Conservation (phyloP, 2,113 vertebrate genomes). For the Ranitomeya imitator region DNA sequence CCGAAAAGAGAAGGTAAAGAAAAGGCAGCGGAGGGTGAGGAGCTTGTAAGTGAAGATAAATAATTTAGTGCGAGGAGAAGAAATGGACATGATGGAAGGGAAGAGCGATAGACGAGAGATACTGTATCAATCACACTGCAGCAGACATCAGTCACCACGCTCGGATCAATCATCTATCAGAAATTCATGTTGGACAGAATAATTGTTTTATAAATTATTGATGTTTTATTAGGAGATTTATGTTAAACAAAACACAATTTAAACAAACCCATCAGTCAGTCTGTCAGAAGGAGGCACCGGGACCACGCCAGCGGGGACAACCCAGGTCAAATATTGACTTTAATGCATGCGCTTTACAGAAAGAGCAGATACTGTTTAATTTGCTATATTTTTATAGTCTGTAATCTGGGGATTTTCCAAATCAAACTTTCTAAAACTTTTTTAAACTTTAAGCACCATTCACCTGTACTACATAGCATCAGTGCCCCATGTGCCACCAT, state of each 20-base stretch:
- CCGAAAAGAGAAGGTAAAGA: background rate
- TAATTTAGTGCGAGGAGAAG: slow-evolving; percentile 45
- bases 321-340: slow-evolving; percentile 11
- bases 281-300: background rate
- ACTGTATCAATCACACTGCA: slow-evolving; percentile 50
- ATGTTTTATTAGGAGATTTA: slow-evolving; percentile 58
- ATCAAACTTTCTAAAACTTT: background rate
- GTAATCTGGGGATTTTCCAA: background rate
- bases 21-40: background rate
- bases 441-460: background rate
- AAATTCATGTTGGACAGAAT: slow-evolving; percentile 55
- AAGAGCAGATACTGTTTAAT: background rate
- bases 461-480: no score
- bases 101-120: slow-evolving; percentile 51
- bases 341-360: background rate
- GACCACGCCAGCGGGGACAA: background rate
- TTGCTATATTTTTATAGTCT: background rate
- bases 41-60: slow-evolving; percentile 37
- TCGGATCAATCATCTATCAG: slow-evolving; percentile 58
- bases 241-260: slow-evolving; percentile 58
- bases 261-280: slow-evolving; percentile 43
- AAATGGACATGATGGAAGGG: slow-evolving; percentile 40
- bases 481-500: no score
- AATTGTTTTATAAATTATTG: slow-evolving; percentile 60
- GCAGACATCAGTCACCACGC: slow-evolving; percentile 46